Evolutionary conservation across 2,888 invertebrate genomes (phyloP), one percentile per base, ranked within the genome.

Genomic region (Magallana nippona): DNA sequence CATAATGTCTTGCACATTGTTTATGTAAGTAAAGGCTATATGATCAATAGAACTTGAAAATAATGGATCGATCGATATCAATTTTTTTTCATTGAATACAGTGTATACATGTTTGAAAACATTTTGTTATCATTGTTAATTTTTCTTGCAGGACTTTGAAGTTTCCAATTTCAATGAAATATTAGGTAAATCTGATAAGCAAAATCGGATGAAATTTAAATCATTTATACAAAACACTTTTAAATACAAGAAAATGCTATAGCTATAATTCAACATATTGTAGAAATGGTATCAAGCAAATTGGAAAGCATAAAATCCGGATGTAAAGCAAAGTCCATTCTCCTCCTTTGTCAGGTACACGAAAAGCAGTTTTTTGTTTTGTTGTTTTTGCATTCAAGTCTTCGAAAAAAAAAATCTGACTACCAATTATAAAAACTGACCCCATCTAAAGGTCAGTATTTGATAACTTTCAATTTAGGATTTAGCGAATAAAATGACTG

Each of bases 341-440:
- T 90, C 84, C 83, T 91, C 82, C 83, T 89, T 22, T 91, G 91
- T 86, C 89, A 89, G 90, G 90, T 90, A 82, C 58, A n/a, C 32
- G 57, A 17, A n/a, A n/a, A n/a, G n/a, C n/a, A n/a, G n/a, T n/a
- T n/a, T n/a, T n/a, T n/a, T n/a, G n/a, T n/a, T n/a, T n/a, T n/a
- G n/a, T n/a, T 17, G 17, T 17, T 60, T 17, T 60, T 60, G 17
- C 60, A 60, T 15, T 60, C 17, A 60, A 17, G 17, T 60, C 44
- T 44, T 44, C 5, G 8, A 44, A 44, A 44, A 44, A n/a, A 8
- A 44, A 44, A 44, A 8, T 44, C 44, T 44, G 44, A 44, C 3
- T 5, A 44, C 44, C 5, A 44, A 8, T 44, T 44, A 44, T 44
- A 44, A 44, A 44, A 3, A 44, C 44, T 44, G 44, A 44, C 8